phyloP scores from a whole-genome alignment of 2,888 invertebrate species.

The Nycteola revayana region DNA sequence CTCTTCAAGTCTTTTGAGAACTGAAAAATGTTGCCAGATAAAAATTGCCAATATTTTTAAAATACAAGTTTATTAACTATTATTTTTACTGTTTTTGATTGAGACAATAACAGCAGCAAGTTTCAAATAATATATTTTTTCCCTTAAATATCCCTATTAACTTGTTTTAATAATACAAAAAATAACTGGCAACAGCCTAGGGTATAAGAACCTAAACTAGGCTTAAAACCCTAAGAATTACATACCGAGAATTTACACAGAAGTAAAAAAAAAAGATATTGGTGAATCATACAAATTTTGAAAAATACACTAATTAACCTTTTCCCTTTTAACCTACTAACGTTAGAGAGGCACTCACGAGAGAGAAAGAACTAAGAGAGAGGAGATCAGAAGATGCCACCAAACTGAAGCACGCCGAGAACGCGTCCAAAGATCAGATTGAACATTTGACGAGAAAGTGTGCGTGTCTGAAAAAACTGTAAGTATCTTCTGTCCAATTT shows the following conservation, averaged over 20 bases:
- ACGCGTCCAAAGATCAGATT: conserved; percentile 76
- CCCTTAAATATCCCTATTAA: no score
- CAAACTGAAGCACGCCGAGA: conserved; percentile 68
- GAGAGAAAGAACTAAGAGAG: conserved; percentile 66
- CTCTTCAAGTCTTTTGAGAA: no score
- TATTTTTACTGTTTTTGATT: no score
- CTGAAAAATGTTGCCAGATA: no score
- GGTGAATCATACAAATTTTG: conserved; percentile 22
- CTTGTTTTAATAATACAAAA: not conserved
- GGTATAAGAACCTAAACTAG: not conserved
- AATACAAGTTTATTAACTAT: no score
- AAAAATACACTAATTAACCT: conserved; percentile 17
- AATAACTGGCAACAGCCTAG: conserved; percentile 3
- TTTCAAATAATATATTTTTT: no score
- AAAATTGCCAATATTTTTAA: no score
- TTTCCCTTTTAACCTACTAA: conserved; percentile 47
- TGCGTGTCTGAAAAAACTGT: conserved; percentile 84
- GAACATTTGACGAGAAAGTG: conserved; percentile 84
- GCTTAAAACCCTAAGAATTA: conserved; percentile 1
- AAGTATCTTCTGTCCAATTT: no score
- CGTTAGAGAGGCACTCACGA: conserved; percentile 72
- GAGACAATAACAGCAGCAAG: no score
- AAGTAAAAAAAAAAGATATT: no score
- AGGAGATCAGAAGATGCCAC: conserved; percentile 64
- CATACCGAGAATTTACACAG: conserved; percentile 10